phyloP scores from a whole-genome alignment of 2,113 vertebrate genomes.

The Alethe castanea region DNA sequence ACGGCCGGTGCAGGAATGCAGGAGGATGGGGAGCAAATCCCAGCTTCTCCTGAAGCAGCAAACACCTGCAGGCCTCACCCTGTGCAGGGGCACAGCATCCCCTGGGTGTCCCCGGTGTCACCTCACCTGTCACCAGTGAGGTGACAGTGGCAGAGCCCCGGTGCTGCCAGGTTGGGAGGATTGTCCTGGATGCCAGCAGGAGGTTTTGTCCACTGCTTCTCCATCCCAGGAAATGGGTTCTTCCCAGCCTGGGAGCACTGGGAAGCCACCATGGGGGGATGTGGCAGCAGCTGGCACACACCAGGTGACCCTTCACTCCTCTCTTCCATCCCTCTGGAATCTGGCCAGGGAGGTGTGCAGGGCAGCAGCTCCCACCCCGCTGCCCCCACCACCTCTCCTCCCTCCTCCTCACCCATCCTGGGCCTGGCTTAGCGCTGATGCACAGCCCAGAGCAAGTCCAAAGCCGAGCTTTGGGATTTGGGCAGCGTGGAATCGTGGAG shows the following conservation, averaged over 20 bases:
- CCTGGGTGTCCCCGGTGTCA: neutral
- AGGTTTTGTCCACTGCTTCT: neutral
- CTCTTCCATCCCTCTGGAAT: neutral
- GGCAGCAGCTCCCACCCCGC: neutral
- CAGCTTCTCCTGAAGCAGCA: neutral
- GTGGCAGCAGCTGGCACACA: neutral
- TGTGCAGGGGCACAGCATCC: neutral
- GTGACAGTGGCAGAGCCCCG: fast-evolving
- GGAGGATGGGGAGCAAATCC: neutral
- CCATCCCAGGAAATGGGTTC: neutral
- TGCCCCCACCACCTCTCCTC: neutral
- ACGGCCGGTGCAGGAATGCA: neutral
- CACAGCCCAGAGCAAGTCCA: neutral
- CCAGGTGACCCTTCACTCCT: neutral
- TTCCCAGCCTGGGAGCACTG: neutral
- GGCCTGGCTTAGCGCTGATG: neutral
- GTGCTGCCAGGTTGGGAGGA: neutral
- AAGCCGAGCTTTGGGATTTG: neutral
- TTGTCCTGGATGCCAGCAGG: fast-evolving
- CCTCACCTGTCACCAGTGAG: neutral
- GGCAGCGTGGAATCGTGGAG: fast-evolving
- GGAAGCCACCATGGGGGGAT: fast-evolving
- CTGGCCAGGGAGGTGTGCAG: neutral
- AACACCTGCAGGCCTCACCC: neutral
- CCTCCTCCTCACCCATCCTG: neutral